Evolutionary conservation across 2,113 vertebrate species (phyloP).

Genomic region (Phylloscopus trochiloides): DNA sequence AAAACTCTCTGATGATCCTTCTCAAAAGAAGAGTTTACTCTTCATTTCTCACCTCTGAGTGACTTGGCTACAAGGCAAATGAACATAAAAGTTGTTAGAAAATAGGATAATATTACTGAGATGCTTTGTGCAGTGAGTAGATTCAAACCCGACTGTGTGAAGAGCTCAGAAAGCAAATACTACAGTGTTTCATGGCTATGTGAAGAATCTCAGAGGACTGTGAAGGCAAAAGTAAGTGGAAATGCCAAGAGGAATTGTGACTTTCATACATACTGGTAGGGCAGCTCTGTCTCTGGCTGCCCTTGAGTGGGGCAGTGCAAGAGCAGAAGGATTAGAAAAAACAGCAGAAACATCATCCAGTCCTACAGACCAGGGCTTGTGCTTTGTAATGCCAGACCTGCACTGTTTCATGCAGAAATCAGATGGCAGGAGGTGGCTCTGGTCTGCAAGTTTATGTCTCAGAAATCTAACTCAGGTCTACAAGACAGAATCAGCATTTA

Average conservation of each 20-base stretch:
- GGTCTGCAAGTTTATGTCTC: background rate
- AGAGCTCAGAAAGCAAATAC: background rate
- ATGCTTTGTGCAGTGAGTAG: background rate
- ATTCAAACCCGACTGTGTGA: background rate
- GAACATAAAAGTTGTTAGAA: background rate
- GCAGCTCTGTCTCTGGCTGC: background rate
- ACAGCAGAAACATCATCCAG: background rate
- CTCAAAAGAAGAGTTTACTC: background rate
- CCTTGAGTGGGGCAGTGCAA: background rate
- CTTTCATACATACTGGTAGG: background rate
- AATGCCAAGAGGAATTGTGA: background rate
- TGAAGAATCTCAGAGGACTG: background rate
- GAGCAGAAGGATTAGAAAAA: background rate
- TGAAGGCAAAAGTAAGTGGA: background rate
- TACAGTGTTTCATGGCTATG: background rate
- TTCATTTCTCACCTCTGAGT: background rate
- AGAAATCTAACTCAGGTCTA: background rate
- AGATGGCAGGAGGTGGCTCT: background rate
- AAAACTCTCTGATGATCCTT: background rate
- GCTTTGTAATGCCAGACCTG: rapidly evolving
- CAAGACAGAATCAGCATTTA: background rate
- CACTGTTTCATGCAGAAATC: background rate
- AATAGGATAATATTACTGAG: background rate
- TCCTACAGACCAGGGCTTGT: background rate
- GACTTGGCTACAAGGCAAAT: background rate